Evolutionary conservation across 2,113 vertebrate species (phyloP).

Genomic region (Canis aureus): DNA sequence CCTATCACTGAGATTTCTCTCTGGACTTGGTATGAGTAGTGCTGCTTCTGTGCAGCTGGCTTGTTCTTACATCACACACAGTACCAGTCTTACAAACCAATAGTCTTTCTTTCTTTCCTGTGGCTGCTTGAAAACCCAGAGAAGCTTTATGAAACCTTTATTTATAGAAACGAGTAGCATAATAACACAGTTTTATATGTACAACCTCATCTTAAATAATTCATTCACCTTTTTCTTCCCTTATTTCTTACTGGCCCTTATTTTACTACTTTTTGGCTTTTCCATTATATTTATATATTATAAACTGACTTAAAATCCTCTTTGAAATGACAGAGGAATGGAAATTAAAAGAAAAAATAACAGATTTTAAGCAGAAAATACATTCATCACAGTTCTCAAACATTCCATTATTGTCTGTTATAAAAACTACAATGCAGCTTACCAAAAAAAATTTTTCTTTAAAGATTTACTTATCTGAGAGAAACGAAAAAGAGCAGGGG

Average conservation of each 20-base stretch:
- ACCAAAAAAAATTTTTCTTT: not conserved
- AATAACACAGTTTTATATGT: not conserved
- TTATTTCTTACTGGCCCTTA: not conserved
- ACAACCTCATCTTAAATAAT: not conserved
- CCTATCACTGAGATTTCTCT: not conserved
- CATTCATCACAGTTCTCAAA: not conserved
- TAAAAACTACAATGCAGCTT: slow-evolving; percentile 20
- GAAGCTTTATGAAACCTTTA: not conserved
- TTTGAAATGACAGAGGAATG: not conserved
- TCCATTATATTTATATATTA: not conserved
- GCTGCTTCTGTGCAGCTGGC: not conserved
- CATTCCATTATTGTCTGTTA: not conserved
- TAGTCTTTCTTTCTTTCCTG: not conserved
- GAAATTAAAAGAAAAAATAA: not conserved
- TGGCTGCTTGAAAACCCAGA: not conserved
- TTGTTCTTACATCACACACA: not conserved
- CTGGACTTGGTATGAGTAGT: not conserved
- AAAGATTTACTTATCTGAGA: not conserved
- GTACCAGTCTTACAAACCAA: not conserved
- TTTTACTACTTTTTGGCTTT: not conserved
- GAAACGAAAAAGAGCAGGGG: not conserved
- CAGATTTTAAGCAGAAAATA: not conserved
- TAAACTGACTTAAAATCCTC: not conserved
- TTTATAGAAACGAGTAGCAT: not conserved
- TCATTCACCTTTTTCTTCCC: not conserved